A percentile compares a stretch with the other conserved stretches of the same genome.
These are phyloP conservation scores for Fragum whitleyi DNA, from an alignment of 2,888 invertebrate species.

Conservation along the genomic window DNA sequence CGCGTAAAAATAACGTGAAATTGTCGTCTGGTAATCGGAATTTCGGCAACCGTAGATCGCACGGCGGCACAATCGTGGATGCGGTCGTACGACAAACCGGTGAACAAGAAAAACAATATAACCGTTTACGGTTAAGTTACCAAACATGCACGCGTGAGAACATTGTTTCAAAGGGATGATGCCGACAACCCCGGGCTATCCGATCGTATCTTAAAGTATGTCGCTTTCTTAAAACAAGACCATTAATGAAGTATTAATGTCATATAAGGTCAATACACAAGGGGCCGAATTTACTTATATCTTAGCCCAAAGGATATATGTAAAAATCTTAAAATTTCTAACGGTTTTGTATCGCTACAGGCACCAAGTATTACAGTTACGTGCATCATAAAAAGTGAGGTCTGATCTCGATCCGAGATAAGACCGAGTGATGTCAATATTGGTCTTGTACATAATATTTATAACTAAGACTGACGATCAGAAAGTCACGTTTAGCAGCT, in stretches of 20 bases:
- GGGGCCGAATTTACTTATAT: background rate
- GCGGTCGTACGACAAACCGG: too few relatives aligned
- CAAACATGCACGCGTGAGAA: background rate
- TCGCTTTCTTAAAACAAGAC: constrained; percentile 4
- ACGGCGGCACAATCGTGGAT: too few relatives aligned
- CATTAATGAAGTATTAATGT: constrained; percentile 18
- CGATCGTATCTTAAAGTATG: background rate
- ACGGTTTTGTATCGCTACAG: background rate
- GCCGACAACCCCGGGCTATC: background rate
- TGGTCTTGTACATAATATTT: too few relatives aligned
- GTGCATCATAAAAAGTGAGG: background rate
- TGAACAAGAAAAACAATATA: too few relatives aligned
- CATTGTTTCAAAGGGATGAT: constrained; percentile 1
- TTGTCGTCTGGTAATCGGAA: too few relatives aligned
- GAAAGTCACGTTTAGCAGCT: too few relatives aligned
- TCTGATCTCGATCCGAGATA: background rate
- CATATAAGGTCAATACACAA: constrained; percentile 3
- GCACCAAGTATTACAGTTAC: background rate
- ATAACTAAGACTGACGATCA: too few relatives aligned
- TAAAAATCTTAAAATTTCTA: background rate
- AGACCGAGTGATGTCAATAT: background rate
- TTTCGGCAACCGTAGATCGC: too few relatives aligned
- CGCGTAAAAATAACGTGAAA: too few relatives aligned
- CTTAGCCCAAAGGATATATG: background rate
- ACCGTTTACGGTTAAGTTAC: too few relatives aligned